Evolutionary conservation across 2,888 invertebrate species (phyloP).

Genomic region (Cremastinae sp.): DNA sequence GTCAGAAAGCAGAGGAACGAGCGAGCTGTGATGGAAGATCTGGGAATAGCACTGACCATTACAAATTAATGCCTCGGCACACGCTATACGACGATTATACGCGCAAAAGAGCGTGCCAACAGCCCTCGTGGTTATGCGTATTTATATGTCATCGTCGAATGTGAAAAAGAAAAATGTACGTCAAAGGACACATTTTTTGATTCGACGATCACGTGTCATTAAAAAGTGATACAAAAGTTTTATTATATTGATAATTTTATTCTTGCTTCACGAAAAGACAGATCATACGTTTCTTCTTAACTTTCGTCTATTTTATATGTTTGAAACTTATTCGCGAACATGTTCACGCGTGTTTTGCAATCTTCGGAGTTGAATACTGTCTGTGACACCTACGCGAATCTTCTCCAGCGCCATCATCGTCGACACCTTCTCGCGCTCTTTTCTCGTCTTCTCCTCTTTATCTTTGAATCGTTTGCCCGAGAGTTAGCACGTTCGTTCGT

Average conservation of each 20-base stretch:
- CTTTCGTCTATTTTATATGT: conserved; percentile 1
- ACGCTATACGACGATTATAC: conserved; percentile 77
- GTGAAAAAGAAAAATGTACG: conserved; percentile 3
- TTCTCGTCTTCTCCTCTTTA: conserved; percentile 51
- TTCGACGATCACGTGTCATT: not conserved
- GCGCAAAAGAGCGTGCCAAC: conserved; percentile 52
- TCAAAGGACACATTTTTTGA: conserved; percentile 9
- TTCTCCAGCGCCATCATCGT: no score
- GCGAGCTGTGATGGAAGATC: conserved; percentile 67
- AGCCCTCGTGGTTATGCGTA: not conserved
- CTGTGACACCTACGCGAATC: conserved; percentile 60
- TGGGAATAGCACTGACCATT: conserved; percentile 73
- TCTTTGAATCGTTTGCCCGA: conserved; percentile 62
- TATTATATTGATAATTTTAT: no score
- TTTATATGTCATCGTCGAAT: conserved; percentile 12
- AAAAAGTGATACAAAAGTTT: no score
- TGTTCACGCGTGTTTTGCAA: conserved; percentile 31
- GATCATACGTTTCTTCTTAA: not conserved
- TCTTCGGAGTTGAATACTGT: conserved; percentile 39
- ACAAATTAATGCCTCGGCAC: conserved; percentile 77
- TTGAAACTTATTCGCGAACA: not conserved
- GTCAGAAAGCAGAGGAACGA: conserved; percentile 22
- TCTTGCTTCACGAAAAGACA: no score
- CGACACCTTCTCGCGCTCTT: no score
- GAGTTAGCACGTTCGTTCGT: conserved; percentile 51